These are phyloP conservation scores for Dryoscopus gambensis DNA, from an alignment of 2,113 vertebrate species.

Conservation along the genomic window DNA sequence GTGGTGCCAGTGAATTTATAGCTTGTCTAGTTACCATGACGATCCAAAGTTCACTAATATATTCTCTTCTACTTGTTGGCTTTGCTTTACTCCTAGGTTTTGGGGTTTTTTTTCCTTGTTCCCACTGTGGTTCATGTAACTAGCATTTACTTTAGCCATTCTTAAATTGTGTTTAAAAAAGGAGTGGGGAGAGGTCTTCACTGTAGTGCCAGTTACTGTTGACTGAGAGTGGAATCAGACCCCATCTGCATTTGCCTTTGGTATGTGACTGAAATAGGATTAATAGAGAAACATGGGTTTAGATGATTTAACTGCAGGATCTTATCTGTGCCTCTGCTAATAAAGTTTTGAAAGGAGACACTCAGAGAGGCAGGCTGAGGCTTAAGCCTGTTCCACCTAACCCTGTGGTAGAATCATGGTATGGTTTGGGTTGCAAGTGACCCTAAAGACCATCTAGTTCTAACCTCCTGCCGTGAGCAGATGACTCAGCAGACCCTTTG, in stretches of 20 bases:
- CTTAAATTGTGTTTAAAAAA: background rate
- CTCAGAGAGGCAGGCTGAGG: background rate
- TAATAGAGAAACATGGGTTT: background rate
- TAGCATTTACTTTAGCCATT: background rate
- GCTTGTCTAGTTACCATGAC: constrained; percentile 9
- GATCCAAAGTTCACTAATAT: background rate
- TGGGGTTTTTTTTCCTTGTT: background rate
- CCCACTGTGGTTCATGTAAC: background rate
- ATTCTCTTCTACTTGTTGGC: background rate
- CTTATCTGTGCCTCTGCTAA: background rate
- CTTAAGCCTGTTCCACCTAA: background rate
- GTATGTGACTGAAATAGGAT: background rate
- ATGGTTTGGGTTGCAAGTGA: background rate
- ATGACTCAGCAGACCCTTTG: background rate
- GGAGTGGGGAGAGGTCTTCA: background rate
- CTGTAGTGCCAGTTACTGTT: background rate
- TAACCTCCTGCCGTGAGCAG: background rate
- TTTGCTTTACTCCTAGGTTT: background rate
- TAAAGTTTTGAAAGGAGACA: background rate
- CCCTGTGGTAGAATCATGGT: background rate
- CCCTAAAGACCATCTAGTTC: background rate
- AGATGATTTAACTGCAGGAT: background rate
- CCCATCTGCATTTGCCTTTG: background rate
- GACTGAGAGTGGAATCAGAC: background rate
- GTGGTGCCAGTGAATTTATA: background rate